Percentiles rank a stretch among this genome's conserved stretches.
Conservation (phyloP, 1,140 invertebrate species). For the Drosophila bocqueti region DNA sequence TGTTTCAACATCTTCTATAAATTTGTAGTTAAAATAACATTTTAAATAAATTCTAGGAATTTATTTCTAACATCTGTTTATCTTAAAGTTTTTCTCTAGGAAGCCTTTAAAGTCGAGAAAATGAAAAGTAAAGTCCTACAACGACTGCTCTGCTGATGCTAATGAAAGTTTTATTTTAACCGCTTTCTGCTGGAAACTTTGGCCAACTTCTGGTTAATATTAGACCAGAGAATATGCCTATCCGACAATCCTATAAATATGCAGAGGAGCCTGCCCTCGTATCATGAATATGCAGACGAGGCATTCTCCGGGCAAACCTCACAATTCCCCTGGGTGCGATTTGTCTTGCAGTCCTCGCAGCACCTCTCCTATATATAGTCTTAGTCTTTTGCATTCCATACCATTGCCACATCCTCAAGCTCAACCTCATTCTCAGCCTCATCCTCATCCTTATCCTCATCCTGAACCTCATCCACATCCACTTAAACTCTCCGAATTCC, state of each 20-base stretch:
- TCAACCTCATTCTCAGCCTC: neutral
- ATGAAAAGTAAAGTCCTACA: neutral
- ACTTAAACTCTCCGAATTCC: conserved; percentile 16
- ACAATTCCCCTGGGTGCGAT: conserved; percentile 50
- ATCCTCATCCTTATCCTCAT: neutral
- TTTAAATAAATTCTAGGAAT: neutral
- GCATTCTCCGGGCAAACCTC: conserved; percentile 11
- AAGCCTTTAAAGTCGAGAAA: neutral
- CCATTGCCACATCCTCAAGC: neutral
- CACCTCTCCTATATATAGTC: conserved; percentile 4
- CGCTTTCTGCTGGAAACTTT: neutral
- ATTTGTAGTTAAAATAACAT: neutral
- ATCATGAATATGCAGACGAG: conserved; percentile 29
- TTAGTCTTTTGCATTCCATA: conserved; percentile 15
- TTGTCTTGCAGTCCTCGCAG: conserved; percentile 41
- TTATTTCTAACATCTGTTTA: neutral
- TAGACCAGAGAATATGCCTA: conserved; percentile 4
- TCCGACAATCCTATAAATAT: conserved; percentile 29
- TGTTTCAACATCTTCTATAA: neutral
- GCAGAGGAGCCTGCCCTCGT: conserved; percentile 4
- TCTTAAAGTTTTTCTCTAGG: too few species aligned
- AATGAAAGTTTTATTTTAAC: conserved; percentile 24
- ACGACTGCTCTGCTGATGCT: neutral
- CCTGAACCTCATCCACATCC: neutral
- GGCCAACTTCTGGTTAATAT: conserved; percentile 24